Evolutionary conservation across 2,113 vertebrate species (phyloP).

Genomic region (Menidia beryllina): DNA sequence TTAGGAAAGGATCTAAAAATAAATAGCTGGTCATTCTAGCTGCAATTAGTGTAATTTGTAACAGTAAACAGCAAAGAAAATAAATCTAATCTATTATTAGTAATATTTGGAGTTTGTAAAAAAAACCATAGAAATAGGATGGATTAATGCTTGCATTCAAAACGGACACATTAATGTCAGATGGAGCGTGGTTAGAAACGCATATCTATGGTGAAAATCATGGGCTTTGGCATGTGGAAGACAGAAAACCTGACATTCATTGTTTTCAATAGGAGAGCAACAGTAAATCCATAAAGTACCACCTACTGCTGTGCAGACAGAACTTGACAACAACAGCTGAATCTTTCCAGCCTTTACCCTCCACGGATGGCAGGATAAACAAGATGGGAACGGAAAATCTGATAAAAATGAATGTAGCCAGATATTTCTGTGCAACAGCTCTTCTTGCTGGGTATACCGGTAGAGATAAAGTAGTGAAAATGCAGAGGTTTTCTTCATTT

Average conservation of each 20-base stretch:
- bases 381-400: constrained; percentile 21
- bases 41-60: neutral
- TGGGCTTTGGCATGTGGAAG: constrained; percentile 20
- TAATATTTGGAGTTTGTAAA: too few relatives aligned
- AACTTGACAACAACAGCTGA: constrained; percentile 50
- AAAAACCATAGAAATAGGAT: neutral
- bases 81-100: too few relatives aligned
- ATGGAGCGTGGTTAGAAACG: neutral
- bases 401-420: constrained; percentile 43
- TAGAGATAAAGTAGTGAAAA: constrained; percentile 4
- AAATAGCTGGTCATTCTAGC: neutral
- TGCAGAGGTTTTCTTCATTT: neutral
- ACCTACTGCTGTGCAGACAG: constrained; percentile 52
- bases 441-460: constrained; percentile 8
- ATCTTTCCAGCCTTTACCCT: constrained; percentile 44
- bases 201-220: neutral
- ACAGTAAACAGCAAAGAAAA: neutral
- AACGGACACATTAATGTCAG: neutral
- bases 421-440: constrained; percentile 31
- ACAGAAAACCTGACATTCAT: constrained; percentile 51
- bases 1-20: neutral
- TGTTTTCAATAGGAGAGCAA: constrained; percentile 48
- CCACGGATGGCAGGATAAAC: constrained; percentile 40
- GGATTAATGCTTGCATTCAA: neutral
- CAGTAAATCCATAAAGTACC: constrained; percentile 58